Percentiles rank a stretch among this genome's conserved stretches.
These are phyloP conservation scores for Cossypha caffra DNA, from an alignment of 2,797 vertebrate species.

Conservation along the genomic window DNA sequence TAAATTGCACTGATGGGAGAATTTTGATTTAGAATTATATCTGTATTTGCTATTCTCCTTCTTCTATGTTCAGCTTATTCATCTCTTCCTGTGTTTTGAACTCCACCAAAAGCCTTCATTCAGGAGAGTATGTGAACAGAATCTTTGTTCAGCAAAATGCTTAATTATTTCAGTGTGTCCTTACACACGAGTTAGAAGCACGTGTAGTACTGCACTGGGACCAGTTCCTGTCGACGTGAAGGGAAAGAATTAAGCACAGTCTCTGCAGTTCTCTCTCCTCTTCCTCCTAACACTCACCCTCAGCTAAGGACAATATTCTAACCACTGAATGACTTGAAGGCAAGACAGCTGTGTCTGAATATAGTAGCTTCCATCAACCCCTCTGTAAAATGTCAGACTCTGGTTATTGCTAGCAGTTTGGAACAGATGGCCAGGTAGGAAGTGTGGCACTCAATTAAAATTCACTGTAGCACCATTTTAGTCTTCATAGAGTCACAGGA, in stretches of 20 bases:
- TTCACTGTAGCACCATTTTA: background rate
- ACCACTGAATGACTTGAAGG: background rate
- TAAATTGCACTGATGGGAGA: background rate
- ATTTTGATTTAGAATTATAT: background rate
- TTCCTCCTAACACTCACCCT: background rate
- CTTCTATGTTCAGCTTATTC: background rate
- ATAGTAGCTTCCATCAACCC: background rate
- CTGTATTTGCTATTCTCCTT: background rate
- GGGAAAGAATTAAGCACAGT: background rate
- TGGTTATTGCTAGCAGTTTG: background rate
- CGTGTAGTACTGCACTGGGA: background rate
- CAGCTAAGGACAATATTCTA: background rate
- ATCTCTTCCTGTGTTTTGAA: background rate
- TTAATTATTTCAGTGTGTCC: background rate
- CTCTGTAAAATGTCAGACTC: background rate
- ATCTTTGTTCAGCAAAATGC: constrained; percentile 3
- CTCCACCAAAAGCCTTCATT: background rate
- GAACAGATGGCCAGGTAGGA: background rate
- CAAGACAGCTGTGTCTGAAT: background rate
- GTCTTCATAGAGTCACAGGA: background rate
- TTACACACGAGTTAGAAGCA: background rate
- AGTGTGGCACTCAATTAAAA: background rate
- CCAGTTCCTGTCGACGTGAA: background rate
- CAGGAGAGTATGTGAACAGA: background rate
- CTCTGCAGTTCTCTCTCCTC: background rate